phyloP scores from a whole-genome alignment of 2,113 vertebrate genomes.

The Hemicordylus capensis region DNA sequence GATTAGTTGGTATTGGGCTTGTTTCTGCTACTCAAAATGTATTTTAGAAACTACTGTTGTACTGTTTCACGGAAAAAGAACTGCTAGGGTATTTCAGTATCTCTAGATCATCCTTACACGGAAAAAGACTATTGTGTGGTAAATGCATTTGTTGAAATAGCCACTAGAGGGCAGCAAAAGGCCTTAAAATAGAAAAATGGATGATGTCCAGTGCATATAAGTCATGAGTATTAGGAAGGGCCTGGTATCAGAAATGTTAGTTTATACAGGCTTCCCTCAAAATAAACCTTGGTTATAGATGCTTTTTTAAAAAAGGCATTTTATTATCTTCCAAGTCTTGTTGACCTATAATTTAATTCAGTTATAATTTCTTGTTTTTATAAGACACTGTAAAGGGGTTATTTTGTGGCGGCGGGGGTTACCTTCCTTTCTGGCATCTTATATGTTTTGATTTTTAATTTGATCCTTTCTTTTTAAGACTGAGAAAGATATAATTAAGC shows the following conservation, averaged over 20 bases:
- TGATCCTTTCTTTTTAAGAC: too few relatives aligned
- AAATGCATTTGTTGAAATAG: not conserved
- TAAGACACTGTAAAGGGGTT: not conserved
- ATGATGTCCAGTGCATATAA: not conserved
- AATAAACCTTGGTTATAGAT: not conserved
- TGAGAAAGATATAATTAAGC: too few relatives aligned
- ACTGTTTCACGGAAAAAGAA: too few relatives aligned
- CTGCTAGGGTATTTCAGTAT: too few relatives aligned
- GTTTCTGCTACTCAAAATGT: too few relatives aligned
- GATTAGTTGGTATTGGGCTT: too few relatives aligned
- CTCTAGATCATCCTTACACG: too few relatives aligned
- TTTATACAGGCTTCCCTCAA: not conserved
- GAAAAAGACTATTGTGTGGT: too few relatives aligned
- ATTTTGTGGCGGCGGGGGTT: too few relatives aligned
- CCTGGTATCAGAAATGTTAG: not conserved
- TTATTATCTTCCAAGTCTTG: not conserved
- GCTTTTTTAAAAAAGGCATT: not conserved
- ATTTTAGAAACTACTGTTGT: too few relatives aligned
- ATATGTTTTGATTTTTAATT: too few relatives aligned
- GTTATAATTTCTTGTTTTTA: not conserved
- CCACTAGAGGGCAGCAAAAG: constrained; percentile 71
- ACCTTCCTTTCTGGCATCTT: too few relatives aligned
- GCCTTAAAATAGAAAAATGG: not conserved
- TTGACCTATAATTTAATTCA: not conserved
- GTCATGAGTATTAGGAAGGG: not conserved